A percentile compares a stretch with the other conserved stretches of the same genome.
Evolutionary conservation across 2,113 vertebrate species (phyloP).

Genomic region (Prionailurus viverrinus): DNA sequence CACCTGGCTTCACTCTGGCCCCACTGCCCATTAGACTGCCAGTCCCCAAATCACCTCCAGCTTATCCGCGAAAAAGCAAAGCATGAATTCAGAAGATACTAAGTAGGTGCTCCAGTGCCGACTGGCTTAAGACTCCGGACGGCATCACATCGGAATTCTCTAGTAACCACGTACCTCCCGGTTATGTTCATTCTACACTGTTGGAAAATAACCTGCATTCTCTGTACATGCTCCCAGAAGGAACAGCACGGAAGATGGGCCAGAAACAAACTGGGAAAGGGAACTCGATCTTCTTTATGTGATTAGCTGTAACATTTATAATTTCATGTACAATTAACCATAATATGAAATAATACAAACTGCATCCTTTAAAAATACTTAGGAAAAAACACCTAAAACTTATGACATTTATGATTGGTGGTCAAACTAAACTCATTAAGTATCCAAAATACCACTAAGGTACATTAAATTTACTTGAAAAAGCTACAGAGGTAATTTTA

Average conservation of each 20-base stretch:
- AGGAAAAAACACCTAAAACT: not conserved
- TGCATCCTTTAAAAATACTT: constrained; percentile 11
- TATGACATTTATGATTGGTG: not conserved
- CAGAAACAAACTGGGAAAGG: constrained; percentile 41
- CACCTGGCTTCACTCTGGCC: not conserved
- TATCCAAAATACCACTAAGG: not conserved
- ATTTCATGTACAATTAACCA: not conserved
- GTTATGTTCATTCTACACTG: not conserved
- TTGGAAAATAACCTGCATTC: not conserved
- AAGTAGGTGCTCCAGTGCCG: not conserved
- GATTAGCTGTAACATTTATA: not conserved
- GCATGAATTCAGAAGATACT: not conserved
- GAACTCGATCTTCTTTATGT: not conserved
- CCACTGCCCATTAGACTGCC: not conserved
- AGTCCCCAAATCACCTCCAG: not conserved
- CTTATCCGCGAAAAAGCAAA: not conserved
- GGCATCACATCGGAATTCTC: not conserved
- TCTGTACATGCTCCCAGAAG: not conserved
- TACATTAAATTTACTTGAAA: constrained; percentile 31
- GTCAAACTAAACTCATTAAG: constrained; percentile 42
- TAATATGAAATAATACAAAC: constrained; percentile 31
- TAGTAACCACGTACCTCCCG: not conserved
- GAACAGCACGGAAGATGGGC: not conserved
- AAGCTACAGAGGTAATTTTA: not conserved
- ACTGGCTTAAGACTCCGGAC: not conserved